Base-by-base conservation (phyloP, 2,888 invertebrate genomes). In the Scaptomyza polygonia region DNA sequence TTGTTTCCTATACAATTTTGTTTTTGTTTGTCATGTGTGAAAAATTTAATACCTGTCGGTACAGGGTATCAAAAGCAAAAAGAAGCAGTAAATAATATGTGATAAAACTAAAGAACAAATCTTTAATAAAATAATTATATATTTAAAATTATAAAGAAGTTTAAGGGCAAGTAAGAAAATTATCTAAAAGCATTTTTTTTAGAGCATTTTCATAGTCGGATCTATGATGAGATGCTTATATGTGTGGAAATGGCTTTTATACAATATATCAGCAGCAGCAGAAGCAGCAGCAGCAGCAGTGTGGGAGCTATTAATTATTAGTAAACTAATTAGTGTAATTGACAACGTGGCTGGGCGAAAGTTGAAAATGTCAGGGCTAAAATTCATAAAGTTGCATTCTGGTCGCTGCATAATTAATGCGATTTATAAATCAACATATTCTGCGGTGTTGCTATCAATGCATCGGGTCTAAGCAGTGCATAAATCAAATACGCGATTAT, bases 311-410 rank as follows among this genome's bases (percentile, higher is more conserved):
- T 87, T 81, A 76, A 82, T 82, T 76, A 87, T 81, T 81, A 54
- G 64, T 67, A 74, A 62, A 39, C 57, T 81, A 76, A 87, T 82
- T 87, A 78, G 86, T 67, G 64, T 78, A 82, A 87, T 87, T 82
- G 88, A 72, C 72, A 85, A 59, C 49, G 48, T 53, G 70, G 64
- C 62, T 49, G 42, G 66, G 40, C 25, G 39, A 21, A 44, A 48
- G 47, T 57, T 66, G 40, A 55, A 70, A 67, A 68, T 72, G 68
- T 69, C 79, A 71, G 61, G 61, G 65, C 67, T 65, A 49, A 69
- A 67, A 70, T 65, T 68, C 64, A 81, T 81, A 86, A 59, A 59
- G 42, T 16, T 53, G 55, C 44, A 34, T 9, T 40, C 18, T 16
- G 25, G 8, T n/a, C n/a, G 18, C 47, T 84, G 53, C 56, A 85